Evolutionary conservation across 1,140 invertebrate genomes (phyloP).

Genomic region (Drosophila lacteicornis): DNA sequence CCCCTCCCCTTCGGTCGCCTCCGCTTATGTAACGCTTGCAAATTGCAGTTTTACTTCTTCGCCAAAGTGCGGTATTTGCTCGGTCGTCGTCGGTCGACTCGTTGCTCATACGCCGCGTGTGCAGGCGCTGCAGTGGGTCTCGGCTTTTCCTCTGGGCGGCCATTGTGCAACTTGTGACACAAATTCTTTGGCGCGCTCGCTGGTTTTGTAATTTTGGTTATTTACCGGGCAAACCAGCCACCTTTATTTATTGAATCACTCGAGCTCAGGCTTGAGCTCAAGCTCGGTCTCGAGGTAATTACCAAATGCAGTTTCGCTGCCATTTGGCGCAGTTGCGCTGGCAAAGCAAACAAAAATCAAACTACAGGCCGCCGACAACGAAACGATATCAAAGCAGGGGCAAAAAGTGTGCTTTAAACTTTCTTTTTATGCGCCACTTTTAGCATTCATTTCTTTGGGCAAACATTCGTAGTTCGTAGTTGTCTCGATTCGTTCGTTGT

Average conservation of each 20-base stretch:
- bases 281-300: conserved; percentile 23
- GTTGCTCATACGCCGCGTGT: conserved; percentile 64
- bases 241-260: conserved; percentile 32
- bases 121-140: conserved; percentile 14
- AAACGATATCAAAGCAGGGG: conserved; percentile 42
- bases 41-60: conserved; percentile 75
- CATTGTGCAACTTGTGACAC: conserved; percentile 74
- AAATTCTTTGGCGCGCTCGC: conserved; percentile 69
- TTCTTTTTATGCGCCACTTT: conserved; percentile 80
- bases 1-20: conserved; percentile 2
- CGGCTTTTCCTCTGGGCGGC: conserved; percentile 12
- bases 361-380: conserved; percentile 38
- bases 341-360: conserved; percentile 22
- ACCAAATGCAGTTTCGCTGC: conserved; percentile 34
- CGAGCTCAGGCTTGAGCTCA: not conserved
- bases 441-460: conserved; percentile 66
- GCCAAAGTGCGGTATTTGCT: conserved; percentile 42
- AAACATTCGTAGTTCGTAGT: conserved; percentile 68
- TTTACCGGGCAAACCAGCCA: conserved; percentile 24
- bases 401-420: conserved; percentile 62
- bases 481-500: conserved; percentile 39
- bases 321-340: not conserved
- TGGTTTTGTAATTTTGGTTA: conserved; percentile 48
- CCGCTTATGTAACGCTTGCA: conserved; percentile 66
- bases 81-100: conserved; percentile 36